Percentiles rank a stretch among this genome's conserved stretches.
Evolutionary conservation across 1,140 invertebrate genomes (phyloP).

Genomic region (Zaprionus lachaisei): DNA sequence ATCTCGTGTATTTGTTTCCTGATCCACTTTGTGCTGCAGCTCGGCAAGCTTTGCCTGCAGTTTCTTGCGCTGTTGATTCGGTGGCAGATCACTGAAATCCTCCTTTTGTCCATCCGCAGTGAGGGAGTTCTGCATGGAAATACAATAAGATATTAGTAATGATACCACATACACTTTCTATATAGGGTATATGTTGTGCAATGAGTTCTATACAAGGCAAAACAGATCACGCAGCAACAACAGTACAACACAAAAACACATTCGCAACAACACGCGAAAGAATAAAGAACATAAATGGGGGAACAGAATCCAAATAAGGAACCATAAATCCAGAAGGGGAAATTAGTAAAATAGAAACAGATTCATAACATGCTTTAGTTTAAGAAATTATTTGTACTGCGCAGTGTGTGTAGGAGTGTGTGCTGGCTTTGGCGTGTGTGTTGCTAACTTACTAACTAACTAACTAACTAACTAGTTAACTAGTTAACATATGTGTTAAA

Average conservation of each 20-base stretch:
- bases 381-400: slow-evolving; percentile 26
- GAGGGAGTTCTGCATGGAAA: slow-evolving; percentile 89
- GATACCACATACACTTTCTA: not conserved
- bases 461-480: slow-evolving; percentile 23
- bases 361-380: slow-evolving; percentile 15
- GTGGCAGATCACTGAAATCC: slow-evolving; percentile 97
- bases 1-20: slow-evolving; percentile 97
- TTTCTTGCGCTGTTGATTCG: slow-evolving; percentile 98
- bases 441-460: slow-evolving; percentile 53
- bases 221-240: slow-evolving; percentile 39
- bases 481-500: slow-evolving; percentile 19
- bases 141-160: not conserved
- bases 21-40: slow-evolving; percentile 93
- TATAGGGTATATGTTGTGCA: slow-evolving; percentile 16
- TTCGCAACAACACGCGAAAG: slow-evolving; percentile 30
- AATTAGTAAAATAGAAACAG: slow-evolving; percentile 10
- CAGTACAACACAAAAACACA: slow-evolving; percentile 43
- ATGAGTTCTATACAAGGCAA: slow-evolving; percentile 47
- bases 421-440: slow-evolving; percentile 53
- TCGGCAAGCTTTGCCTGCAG: slow-evolving; percentile 95
- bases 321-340: slow-evolving; percentile 21
- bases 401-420: slow-evolving; percentile 59
- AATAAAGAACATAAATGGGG: slow-evolving; percentile 24
- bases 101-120: slow-evolving; percentile 93
- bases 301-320: slow-evolving; percentile 14